phyloP scores from a whole-genome alignment of 1,140 invertebrate species.

The Lasioglossum baleicum region DNA sequence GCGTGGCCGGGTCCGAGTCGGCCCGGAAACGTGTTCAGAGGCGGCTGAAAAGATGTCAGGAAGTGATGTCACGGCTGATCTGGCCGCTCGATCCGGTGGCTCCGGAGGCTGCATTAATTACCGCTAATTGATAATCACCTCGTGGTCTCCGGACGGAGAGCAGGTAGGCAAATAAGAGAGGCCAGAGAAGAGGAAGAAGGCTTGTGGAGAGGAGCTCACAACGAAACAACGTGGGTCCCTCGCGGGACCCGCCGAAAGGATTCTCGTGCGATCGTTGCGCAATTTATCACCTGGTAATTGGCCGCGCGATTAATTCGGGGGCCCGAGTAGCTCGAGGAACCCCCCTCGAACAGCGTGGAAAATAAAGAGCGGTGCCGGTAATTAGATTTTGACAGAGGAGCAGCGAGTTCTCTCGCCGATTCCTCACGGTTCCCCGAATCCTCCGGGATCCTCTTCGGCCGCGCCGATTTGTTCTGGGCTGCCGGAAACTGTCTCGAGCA shows the following conservation, averaged over 20 bases:
- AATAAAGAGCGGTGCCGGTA: neutral
- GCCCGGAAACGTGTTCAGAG: constrained; percentile 3
- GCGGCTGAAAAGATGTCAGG: constrained; percentile 15
- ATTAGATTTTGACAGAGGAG: neutral
- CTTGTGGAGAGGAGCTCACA: too few species aligned
- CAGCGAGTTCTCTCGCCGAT: neutral
- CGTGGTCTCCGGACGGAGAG: neutral
- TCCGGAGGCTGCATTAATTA: constrained; percentile 38
- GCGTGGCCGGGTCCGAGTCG: neutral
- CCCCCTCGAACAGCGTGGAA: neutral
- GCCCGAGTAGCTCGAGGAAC: neutral
- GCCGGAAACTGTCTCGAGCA: too few species aligned
- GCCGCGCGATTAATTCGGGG: constrained; percentile 16
- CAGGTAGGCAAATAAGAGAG: neutral
- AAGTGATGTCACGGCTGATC: constrained; percentile 23
- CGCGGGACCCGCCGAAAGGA: neutral
- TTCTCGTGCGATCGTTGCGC: neutral
- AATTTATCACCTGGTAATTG: constrained; percentile 30
- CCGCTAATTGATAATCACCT: constrained; percentile 46
- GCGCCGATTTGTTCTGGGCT: too few species aligned
- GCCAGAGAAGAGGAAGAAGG: neutral
- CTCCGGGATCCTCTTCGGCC: neutral
- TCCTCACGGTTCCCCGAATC: neutral
- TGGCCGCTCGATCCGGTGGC: constrained; percentile 11
- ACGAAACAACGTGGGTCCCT: neutral